phyloP scores from a whole-genome alignment of 2,113 vertebrate species.

The Ictalurus punctatus region DNA sequence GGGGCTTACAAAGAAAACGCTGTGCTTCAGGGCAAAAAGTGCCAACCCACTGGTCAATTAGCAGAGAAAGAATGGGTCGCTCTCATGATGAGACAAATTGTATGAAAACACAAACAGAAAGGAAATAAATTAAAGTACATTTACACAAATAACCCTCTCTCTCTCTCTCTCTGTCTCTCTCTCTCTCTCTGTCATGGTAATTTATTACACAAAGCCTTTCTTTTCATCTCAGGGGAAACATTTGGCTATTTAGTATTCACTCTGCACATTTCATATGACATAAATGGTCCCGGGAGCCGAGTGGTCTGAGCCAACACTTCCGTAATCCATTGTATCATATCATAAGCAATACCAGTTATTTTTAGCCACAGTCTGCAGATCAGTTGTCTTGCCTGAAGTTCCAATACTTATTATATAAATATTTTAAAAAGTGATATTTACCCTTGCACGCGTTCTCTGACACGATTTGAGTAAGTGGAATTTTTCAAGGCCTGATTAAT shows the following conservation, averaged over 20 bases:
- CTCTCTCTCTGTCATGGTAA: conserved; percentile 52
- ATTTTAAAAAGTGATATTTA: background rate
- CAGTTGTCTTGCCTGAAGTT: background rate
- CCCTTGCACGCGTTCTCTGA: background rate
- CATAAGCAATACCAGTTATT: conserved; percentile 16
- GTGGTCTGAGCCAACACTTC: background rate
- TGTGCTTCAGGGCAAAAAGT: conserved; percentile 56
- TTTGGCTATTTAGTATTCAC: conserved; percentile 61
- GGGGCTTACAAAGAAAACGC: conserved; percentile 59
- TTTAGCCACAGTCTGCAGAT: conserved; percentile 16
- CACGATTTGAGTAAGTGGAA: background rate
- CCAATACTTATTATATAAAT: too few relatives aligned
- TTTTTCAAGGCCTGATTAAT: conserved; percentile 30
- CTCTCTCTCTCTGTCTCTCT: conserved; percentile 20
- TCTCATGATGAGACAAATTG: background rate
- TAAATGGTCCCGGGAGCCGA: conserved; percentile 20
- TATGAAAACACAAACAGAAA: background rate
- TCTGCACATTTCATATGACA: conserved; percentile 45
- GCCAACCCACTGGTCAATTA: background rate
- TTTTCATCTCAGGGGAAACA: conserved; percentile 46
- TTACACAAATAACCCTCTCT: conserved; percentile 5
- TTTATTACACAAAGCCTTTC: conserved; percentile 53
- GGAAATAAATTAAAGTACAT: conserved; percentile 33
- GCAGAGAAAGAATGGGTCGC: background rate
- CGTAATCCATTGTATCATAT: background rate